Conservation (phyloP, 2,888 invertebrate species). For the Scaptomyza polygonia region DNA sequence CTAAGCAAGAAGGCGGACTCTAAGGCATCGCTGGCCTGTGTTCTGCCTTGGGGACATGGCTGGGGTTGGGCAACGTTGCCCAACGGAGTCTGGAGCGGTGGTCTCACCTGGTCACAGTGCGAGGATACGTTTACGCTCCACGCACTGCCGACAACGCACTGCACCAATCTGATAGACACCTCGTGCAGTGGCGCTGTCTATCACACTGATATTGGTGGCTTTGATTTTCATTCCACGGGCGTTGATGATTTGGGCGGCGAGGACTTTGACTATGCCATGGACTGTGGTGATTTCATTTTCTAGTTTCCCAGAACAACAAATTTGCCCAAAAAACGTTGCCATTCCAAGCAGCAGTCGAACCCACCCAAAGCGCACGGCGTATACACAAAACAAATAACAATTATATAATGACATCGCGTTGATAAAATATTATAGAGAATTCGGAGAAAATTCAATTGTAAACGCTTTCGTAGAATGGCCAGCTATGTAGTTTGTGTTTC, state of each 20-base stretch:
- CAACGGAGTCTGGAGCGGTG: conserved; percentile 88
- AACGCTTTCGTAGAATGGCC: conserved; percentile 39
- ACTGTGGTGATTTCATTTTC: conserved; percentile 90
- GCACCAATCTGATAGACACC: conserved; percentile 87
- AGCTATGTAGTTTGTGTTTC: conserved; percentile 26
- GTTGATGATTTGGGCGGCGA: conserved; percentile 85
- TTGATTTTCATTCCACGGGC: conserved; percentile 85
- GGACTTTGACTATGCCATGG: conserved; percentile 89
- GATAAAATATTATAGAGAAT: conserved; percentile 13
- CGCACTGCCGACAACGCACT: conserved; percentile 88
- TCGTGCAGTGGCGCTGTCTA: conserved; percentile 86
- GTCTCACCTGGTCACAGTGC: conserved; percentile 88
- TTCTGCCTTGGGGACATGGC: conserved; percentile 88
- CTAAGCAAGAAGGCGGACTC: conserved; percentile 84
- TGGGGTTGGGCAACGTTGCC: conserved; percentile 90
- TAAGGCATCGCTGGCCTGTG: conserved; percentile 83
- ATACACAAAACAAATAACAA: conserved; percentile 2
- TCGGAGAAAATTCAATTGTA: conserved; percentile 29
- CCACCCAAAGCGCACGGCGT: conserved; percentile 37
- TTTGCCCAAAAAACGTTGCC: conserved; percentile 11
- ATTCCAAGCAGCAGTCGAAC: conserved; percentile 30
- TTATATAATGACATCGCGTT: conserved; percentile 6
- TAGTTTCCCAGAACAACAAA: conserved; percentile 79
- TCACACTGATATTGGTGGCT: conserved; percentile 87
- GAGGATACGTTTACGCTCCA: conserved; percentile 88